These are phyloP conservation scores for Pogonomyrmex californicus DNA, from an alignment of 1,140 invertebrate genomes.

Conservation along the genomic window DNA sequence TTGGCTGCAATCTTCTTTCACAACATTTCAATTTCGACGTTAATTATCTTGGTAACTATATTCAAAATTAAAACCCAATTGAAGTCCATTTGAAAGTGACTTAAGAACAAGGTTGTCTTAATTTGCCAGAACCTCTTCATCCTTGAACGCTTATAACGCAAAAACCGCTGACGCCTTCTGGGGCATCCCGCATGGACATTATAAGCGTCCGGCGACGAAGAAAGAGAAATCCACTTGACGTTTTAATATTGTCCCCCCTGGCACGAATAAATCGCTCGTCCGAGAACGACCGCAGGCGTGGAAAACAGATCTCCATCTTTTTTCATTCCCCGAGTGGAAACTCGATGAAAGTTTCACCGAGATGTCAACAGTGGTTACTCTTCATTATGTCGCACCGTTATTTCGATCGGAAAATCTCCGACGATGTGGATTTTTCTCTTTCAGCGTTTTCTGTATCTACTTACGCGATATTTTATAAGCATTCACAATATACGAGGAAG, in stretches of 20 bases:
- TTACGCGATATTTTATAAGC: background rate
- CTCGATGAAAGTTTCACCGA: conserved; percentile 71
- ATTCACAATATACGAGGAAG: background rate
- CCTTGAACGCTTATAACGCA: conserved; percentile 59
- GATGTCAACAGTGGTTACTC: conserved; percentile 63
- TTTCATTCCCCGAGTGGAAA: conserved; percentile 68
- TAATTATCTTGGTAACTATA: conserved; percentile 49
- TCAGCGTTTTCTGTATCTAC: background rate
- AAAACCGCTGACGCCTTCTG: conserved; percentile 57
- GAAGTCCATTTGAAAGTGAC: conserved; percentile 42
- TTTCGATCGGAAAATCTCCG: conserved; percentile 13
- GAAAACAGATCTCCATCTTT: conserved; percentile 70
- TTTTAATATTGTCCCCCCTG: conserved; percentile 64
- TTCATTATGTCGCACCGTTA: conserved; percentile 40
- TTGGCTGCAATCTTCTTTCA: conserved; percentile 14
- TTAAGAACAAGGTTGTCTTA: conserved; percentile 56
- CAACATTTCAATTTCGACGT: conserved; percentile 39
- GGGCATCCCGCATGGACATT: conserved; percentile 33
- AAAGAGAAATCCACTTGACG: conserved; percentile 57
- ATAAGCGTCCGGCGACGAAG: conserved; percentile 45
- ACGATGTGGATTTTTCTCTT: background rate
- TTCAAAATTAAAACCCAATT: conserved; percentile 48
- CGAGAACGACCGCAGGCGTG: conserved; percentile 73
- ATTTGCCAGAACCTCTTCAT: conserved; percentile 62
- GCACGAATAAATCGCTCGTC: conserved; percentile 70